phyloP scores from a whole-genome alignment of 2,888 invertebrate species.

The Seladonia tumulorum region DNA sequence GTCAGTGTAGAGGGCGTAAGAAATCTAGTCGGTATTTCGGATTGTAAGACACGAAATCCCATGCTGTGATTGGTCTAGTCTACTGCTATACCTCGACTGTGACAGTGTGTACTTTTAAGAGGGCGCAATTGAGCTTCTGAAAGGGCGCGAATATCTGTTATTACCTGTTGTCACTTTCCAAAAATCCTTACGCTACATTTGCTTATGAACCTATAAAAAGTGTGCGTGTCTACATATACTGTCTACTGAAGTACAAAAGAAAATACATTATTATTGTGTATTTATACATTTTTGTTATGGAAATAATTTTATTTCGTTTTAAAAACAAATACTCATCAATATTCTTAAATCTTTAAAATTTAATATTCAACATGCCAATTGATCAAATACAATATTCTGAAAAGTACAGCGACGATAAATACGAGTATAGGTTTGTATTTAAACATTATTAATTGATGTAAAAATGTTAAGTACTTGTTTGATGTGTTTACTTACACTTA shows the following conservation, averaged over 20 bases:
- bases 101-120: neutral
- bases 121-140: constrained; percentile 16
- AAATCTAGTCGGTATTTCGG: too few relatives aligned
- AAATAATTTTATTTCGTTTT: constrained; percentile 3
- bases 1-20: too few relatives aligned
- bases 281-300: constrained; percentile 2
- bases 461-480: neutral
- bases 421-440: constrained; percentile 92
- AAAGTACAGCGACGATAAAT: constrained; percentile 94
- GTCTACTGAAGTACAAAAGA: neutral
- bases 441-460: constrained; percentile 7
- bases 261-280: neutral
- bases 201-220: neutral
- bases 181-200: neutral
- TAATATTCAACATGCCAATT: constrained; percentile 86
- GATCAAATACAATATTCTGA: constrained; percentile 97
- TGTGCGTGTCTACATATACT: too few relatives aligned
- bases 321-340: neutral
- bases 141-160: constrained; percentile 1
- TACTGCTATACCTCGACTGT: too few relatives aligned
- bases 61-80: too few relatives aligned
- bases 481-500: neutral
- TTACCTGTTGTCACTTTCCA: constrained; percentile 29
- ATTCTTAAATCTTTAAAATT: neutral
- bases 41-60: too few relatives aligned